phyloP scores from a whole-genome alignment of 1,140 invertebrate species.

The Drosophila repletoides region DNA sequence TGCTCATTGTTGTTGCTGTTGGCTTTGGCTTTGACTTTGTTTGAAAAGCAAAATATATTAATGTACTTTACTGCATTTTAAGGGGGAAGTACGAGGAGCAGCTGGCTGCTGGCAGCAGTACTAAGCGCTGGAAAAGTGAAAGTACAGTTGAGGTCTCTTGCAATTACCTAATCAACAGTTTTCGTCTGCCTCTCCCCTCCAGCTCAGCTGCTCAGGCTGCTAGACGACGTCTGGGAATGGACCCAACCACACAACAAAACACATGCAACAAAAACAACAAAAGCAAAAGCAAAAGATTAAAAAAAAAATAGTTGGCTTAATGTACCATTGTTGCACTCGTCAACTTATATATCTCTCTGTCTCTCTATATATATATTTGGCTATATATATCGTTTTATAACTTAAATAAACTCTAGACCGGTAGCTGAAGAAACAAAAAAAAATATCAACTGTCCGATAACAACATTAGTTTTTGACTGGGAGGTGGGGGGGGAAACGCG shows the following conservation, averaged over 20 bases:
- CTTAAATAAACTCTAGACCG: slow-evolving; percentile 30
- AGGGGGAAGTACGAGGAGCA: not conserved
- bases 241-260: slow-evolving; percentile 39
- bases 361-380: too few relatives aligned
- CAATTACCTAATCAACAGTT: slow-evolving; percentile 66
- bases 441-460: slow-evolving; percentile 15
- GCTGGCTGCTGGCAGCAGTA: too few relatives aligned
- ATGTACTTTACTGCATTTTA: not conserved
- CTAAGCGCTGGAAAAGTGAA: slow-evolving; percentile 61
- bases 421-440: too few relatives aligned
- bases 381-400: slow-evolving; percentile 48
- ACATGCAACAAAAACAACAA: slow-evolving; percentile 4
- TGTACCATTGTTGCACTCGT: slow-evolving; percentile 69
- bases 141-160: slow-evolving; percentile 40
- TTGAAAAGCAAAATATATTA: slow-evolving; percentile 15
- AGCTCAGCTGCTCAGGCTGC: slow-evolving; percentile 1
- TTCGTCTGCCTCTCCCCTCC: not conserved
- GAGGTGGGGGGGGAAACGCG: slow-evolving; percentile 43
- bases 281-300: slow-evolving; percentile 6
- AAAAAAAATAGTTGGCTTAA: slow-evolving; percentile 42
- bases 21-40: slow-evolving; percentile 19
- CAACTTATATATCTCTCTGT: too few relatives aligned
- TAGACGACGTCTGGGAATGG: slow-evolving; percentile 66
- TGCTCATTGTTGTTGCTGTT: slow-evolving; percentile 49
- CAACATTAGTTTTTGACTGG: slow-evolving; percentile 21